Conservation (phyloP, 2,888 invertebrate genomes). For the Cephus nigrinus region DNA sequence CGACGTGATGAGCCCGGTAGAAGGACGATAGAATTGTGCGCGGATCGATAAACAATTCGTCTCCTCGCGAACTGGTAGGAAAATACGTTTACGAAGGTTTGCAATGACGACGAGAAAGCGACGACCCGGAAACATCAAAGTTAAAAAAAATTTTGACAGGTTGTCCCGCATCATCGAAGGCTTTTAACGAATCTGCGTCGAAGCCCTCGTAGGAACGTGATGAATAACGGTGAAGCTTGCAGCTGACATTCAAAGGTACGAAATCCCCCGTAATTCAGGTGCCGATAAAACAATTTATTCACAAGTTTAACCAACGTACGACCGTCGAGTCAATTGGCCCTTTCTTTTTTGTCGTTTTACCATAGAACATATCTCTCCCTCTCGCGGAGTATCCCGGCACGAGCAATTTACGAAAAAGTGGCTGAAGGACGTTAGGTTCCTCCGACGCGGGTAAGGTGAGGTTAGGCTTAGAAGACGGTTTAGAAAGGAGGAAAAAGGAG, state of each 20-base stretch:
- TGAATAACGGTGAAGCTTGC: background rate
- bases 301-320: background rate
- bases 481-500: background rate
- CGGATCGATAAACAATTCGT: background rate
- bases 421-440: background rate
- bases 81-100: background rate
- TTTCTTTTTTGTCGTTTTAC: background rate
- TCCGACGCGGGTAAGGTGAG: background rate
- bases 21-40: background rate
- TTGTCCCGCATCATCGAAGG: background rate
- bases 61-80: background rate
- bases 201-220: background rate
- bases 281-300: background rate
- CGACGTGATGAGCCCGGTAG: background rate
- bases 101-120: background rate
- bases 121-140: background rate
- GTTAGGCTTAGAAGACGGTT: background rate
- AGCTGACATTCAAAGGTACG: background rate
- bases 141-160: background rate
- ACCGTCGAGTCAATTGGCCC: background rate
- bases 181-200: slow-evolving; percentile 1
- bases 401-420: background rate
- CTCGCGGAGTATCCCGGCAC: background rate
- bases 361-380: background rate
- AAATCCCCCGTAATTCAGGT: background rate